These are phyloP conservation scores for Cyphomyrmex costatus DNA, from an alignment of 1,140 invertebrate species.

Conservation along the genomic window DNA sequence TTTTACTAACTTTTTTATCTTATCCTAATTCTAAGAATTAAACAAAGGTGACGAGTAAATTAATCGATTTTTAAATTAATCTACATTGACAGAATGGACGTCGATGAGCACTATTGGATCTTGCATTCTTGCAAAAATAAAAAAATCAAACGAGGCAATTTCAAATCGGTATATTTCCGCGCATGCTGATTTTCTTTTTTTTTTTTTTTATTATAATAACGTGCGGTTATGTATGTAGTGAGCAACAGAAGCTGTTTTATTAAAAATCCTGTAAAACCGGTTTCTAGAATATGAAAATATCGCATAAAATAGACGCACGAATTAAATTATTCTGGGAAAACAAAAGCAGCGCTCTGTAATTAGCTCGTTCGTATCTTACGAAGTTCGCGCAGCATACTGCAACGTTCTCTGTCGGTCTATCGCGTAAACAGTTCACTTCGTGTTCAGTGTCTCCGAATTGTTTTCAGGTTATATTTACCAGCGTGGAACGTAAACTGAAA, in stretches of 20 bases:
- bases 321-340: conserved; percentile 20
- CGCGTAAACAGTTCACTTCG: background rate
- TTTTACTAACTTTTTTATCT: no score
- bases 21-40: no score
- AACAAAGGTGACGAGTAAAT: no score
- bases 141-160: no score
- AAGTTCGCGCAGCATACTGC: background rate
- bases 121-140: no score
- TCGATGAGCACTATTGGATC: no score
- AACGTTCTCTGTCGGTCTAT: conserved; percentile 14
- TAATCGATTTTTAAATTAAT: no score
- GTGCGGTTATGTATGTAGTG: no score
- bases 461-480: conserved; percentile 8
- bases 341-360: background rate
- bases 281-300: background rate
- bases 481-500: background rate
- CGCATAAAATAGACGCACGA: background rate
- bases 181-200: no score
- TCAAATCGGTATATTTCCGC: no score
- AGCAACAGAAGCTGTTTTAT: background rate
- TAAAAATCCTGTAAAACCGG: background rate
- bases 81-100: no score
- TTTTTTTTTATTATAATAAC: no score
- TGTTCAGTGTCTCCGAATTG: background rate
- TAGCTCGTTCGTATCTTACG: background rate